phyloP scores from a whole-genome alignment of 2,888 invertebrate species.

The Leistus spinibarbis region DNA sequence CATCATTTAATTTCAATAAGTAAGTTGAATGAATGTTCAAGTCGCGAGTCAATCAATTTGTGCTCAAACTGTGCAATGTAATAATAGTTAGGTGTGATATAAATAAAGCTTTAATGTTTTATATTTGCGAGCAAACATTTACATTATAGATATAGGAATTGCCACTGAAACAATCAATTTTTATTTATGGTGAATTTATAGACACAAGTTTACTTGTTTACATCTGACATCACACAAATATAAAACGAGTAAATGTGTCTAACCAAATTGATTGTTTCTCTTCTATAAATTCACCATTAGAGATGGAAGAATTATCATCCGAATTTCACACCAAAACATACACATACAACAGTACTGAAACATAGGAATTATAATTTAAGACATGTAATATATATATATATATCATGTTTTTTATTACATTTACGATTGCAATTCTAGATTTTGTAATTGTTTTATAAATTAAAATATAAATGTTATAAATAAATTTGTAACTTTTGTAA shows the following conservation, averaged over 20 bases:
- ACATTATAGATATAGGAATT: constrained; percentile 20
- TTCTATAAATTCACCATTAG: too few relatives aligned
- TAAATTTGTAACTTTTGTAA: not conserved
- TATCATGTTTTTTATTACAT: too few relatives aligned
- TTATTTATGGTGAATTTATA: too few relatives aligned
- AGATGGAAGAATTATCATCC: not conserved
- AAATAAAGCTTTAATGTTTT: constrained; percentile 36
- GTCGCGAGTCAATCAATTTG: constrained; percentile 21
- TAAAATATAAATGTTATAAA: not conserved
- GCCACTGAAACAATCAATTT: constrained; percentile 34
- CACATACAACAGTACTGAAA: too few relatives aligned
- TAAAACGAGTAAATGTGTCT: too few relatives aligned
- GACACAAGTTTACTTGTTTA: too few relatives aligned
- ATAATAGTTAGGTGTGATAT: constrained; percentile 36
- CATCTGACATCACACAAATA: too few relatives aligned
- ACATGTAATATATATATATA: too few relatives aligned
- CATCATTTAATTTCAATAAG: not conserved
- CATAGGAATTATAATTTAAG: too few relatives aligned
- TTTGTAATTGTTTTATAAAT: not conserved
- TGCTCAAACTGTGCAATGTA: constrained; percentile 37
- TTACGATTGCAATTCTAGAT: too few relatives aligned
- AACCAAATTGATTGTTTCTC: too few relatives aligned
- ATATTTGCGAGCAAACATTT: constrained; percentile 30
- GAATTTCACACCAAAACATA: not conserved
- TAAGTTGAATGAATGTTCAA: constrained; percentile 11